Percentiles rank a stretch among this genome's conserved stretches.
These are phyloP conservation scores for Steromphala cineraria DNA, from an alignment of 2,888 invertebrate genomes.

Conservation along the genomic window DNA sequence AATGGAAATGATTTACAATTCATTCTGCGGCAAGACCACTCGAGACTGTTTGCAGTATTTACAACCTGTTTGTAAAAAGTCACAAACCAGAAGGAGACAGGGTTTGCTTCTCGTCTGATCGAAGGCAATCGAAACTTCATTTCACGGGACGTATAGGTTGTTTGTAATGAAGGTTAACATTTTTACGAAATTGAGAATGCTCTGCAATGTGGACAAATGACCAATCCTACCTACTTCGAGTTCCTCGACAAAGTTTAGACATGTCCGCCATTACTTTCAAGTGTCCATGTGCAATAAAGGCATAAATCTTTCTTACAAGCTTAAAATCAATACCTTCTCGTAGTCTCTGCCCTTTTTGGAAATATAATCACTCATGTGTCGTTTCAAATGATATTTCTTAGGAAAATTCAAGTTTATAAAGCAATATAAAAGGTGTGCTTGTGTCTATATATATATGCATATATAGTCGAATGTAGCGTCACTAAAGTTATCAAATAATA, in stretches of 20 bases:
- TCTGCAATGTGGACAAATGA: no score
- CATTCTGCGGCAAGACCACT: background rate
- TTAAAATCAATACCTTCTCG: background rate
- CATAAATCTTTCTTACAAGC: constrained; percentile 3
- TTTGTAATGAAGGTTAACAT: no score
- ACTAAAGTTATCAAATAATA: no score
- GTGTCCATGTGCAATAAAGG: background rate
- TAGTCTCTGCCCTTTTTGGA: no score
- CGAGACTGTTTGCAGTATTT: constrained; percentile 4
- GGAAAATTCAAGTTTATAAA: background rate
- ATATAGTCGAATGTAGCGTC: background rate
- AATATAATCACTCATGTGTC: no score
- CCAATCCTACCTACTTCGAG: background rate
- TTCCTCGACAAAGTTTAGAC: background rate
- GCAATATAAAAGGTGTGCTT: background rate
- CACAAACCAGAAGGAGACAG: no score
- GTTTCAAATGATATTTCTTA: background rate
- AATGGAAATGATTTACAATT: constrained; percentile 19
- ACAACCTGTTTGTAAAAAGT: background rate
- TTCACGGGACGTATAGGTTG: no score
- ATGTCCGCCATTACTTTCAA: background rate
- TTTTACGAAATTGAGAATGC: no score
- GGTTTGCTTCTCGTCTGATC: background rate
- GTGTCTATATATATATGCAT: background rate
- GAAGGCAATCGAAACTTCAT: no score